Base-by-base conservation (phyloP, 2,888 invertebrate genomes). In the Dasysyrphus albostriatus region DNA sequence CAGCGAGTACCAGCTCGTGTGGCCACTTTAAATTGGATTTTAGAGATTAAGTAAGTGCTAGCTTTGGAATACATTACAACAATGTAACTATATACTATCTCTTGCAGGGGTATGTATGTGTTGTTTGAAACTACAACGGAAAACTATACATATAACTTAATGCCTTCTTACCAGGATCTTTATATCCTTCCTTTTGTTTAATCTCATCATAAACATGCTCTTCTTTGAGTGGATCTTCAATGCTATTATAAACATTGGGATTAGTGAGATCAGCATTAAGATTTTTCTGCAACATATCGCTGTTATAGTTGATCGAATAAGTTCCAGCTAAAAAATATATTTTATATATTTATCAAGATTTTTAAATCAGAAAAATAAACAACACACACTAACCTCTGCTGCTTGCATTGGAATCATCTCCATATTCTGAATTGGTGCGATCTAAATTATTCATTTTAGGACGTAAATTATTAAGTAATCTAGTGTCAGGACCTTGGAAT, bases 161-260 rank as follows among this genome's bases (percentile, higher is more conserved):
- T 24, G 51, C 0, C 8, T 49, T 91, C 93, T 93, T 92, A 95
- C 96, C 96, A 85, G 93, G 92, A 91, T 94, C 94, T 88, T 95
- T 95, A 85, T 90, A 92, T 76, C 94, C 95, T 89, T 96, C 96
- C 90, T 96, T 97, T 70, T 96, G 96, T 90, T 97, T 97, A 88
- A 98, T 97, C 93, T 98, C 98, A 91, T 97, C 97, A 90, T 98
- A 98, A 0, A 98, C 95, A 90, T 98, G 97, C 89, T 98, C 97
- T 75, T 96, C 92, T 89, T 95, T 96, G 78, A 95, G 95, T 72
- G 95, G 94, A 88, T 96, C 96, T 67, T 96, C 96, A 85, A 97
- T 96, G 89, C 95, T 96, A 89, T 97, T 96, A 91, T 98, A 98
- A 73, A 97, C 94, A 89, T 94, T 95, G 0, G 98, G 98, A 93